Base-by-base conservation (phyloP, 2,113 vertebrate species). In the Notarius lentiginosus region DNA sequence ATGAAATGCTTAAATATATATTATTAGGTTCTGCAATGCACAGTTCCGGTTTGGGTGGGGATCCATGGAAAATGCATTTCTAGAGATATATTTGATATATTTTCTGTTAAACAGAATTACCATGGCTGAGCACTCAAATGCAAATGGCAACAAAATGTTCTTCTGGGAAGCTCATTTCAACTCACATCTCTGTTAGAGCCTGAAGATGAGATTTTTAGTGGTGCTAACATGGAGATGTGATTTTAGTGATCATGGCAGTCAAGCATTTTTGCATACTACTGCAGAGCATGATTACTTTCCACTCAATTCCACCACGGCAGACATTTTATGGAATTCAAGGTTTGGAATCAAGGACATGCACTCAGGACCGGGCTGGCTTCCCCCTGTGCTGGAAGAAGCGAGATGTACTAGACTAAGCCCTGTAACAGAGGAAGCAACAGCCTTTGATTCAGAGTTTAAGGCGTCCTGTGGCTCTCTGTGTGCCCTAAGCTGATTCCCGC, bases 381-480 rank as follows among this genome's bases (percentile, higher is more conserved):
- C 27, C 47, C 58, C 30, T 41, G 60, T 77, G 49, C 85, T 86
- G 87, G 53, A 73, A 65, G 63, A 87, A 89, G 87, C 88, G 86
- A 88, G 91, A 83, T 89, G 89, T 89, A 89, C 86, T 90, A 89
- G 87, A 61, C 80, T 83, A 83, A 87, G 87, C 56, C 58, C 51
- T 89, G 88, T 84, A 88, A 63, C 88, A 80, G 79, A 91, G 84
- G 90, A 89, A 91, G 61, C 90, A 92, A 88, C 88, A 79, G 86
- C 86, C 88, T 95, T 94, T 94, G 91, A 93, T 93, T 94, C 91
- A 75, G 88, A 85, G 80, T 90, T 90, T 91, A 88, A 89, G 90
- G 89, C 89, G 89, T 87, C 88, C 88, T 83, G 86, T 86, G 88
- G 90, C 82, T 89, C 84, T 87, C 88, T 91, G 87, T 89, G 73